Evolutionary conservation across 2,113 vertebrate species (phyloP).

Genomic region (Tachycineta bicolor): DNA sequence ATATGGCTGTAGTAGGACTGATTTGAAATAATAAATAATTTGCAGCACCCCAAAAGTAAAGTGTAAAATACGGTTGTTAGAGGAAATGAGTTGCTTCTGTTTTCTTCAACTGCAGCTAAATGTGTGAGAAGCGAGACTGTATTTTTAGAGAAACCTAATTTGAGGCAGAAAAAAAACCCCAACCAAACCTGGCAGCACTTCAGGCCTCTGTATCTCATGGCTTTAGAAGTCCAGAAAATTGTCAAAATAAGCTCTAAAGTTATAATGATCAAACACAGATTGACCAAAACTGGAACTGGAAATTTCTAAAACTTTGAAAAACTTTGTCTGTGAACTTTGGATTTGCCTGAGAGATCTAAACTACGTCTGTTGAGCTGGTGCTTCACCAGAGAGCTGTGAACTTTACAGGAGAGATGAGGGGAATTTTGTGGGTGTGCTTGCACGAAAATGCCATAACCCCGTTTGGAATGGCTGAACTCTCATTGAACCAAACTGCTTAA

Average conservation of each 20-base stretch:
- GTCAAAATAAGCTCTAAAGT: neutral
- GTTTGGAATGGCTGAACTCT: neutral
- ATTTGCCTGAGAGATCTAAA: neutral
- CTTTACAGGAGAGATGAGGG: neutral
- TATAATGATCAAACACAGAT: neutral
- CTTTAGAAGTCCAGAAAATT: neutral
- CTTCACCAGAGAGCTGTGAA: neutral
- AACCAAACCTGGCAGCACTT: neutral
- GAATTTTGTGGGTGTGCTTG: neutral
- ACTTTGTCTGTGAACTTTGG: neutral
- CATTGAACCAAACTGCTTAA: neutral
- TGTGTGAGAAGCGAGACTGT: neutral
- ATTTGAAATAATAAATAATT: neutral
- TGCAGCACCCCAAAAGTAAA: neutral
- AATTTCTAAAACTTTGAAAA: neutral
- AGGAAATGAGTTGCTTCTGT: neutral
- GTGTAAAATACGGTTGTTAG: neutral
- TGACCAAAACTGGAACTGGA: neutral
- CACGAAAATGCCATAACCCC: neutral
- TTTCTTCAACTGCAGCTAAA: neutral
- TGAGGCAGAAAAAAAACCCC: neutral
- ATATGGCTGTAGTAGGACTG: neutral
- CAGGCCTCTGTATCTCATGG: neutral
- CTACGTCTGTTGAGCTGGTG: rapidly evolving
- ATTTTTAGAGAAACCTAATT: constrained; percentile 2